Evolutionary conservation across 2,888 invertebrate genomes (phyloP).

Genomic region (Caenorhabditis virilis): DNA sequence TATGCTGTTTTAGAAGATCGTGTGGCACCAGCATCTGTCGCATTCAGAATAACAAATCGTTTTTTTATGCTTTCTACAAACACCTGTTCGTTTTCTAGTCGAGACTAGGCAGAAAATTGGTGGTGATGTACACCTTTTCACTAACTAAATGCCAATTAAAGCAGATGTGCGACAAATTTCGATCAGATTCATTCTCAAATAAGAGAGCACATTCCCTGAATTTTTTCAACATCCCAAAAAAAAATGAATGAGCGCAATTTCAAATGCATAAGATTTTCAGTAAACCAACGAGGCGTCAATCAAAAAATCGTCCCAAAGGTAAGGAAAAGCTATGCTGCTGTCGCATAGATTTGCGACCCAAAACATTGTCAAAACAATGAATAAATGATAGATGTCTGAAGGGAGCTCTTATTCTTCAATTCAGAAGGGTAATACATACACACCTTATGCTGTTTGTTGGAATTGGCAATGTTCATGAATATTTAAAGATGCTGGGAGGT

Average conservation of each 20-base stretch:
- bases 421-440: no score
- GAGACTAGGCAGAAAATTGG: background rate
- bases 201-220: background rate
- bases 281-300: background rate
- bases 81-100: conserved; percentile 17
- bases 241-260: background rate
- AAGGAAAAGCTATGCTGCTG: no score
- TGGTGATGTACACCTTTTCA: background rate
- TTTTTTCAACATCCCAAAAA: background rate
- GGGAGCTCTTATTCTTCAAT: no score
- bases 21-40: conserved; percentile 3
- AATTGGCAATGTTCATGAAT: no score
- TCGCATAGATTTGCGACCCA: background rate
- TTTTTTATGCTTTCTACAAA: conserved; percentile 5
- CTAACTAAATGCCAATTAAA: background rate
- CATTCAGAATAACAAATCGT: conserved; percentile 4
- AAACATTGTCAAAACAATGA: background rate
- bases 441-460: no score
- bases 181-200: no score
- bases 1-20: background rate
- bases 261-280: background rate
- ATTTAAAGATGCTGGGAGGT: no score
- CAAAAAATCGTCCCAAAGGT: background rate
- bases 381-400: no score
- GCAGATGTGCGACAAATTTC: no score